These are phyloP conservation scores for Dendrocopos noguchii DNA, from an alignment of 2,113 vertebrate species.

Conservation along the genomic window DNA sequence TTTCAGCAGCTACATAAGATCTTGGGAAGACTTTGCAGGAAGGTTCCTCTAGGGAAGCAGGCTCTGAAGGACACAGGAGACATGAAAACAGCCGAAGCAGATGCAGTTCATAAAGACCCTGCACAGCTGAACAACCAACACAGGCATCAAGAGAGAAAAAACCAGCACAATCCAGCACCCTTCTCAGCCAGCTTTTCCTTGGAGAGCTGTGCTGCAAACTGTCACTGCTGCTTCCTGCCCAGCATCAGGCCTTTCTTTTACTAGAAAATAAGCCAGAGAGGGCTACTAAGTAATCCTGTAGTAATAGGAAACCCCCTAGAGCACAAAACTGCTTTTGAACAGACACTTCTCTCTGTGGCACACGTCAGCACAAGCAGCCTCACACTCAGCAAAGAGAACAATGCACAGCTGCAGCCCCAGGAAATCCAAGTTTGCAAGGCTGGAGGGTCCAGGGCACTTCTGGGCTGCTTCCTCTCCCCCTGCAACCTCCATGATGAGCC, in stretches of 20 bases:
- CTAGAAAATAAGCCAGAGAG: neutral
- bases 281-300: neutral
- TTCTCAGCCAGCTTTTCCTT: neutral
- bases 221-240: accelerated
- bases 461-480: neutral
- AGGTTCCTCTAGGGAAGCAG: neutral
- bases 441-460: neutral
- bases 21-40: neutral
- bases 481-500: neutral
- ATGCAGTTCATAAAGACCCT: neutral
- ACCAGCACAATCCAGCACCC: neutral
- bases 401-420: accelerated
- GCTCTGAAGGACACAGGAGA: neutral
- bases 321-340: neutral
- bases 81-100: neutral
- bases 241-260: neutral
- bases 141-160: neutral
- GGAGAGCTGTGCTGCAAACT: accelerated
- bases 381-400: neutral
- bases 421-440: neutral
- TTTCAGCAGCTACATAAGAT: neutral
- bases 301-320: neutral
- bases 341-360: neutral
- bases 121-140: neutral
- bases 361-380: neutral